Evolutionary conservation across 2,797 vertebrate genomes (phyloP).

Genomic region (Echeneis naucrates): DNA sequence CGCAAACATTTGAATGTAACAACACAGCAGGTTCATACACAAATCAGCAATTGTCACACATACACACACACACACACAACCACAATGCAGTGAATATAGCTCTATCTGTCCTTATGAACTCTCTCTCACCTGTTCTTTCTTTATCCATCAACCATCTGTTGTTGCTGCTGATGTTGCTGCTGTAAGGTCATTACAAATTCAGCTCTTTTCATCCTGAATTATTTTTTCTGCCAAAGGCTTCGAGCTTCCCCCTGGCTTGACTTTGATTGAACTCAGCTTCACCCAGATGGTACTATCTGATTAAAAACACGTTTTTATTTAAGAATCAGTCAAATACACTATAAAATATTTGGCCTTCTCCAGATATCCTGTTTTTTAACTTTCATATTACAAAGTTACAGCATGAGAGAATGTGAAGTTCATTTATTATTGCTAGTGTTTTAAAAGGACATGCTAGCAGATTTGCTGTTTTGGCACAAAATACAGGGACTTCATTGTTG

Average conservation of each 20-base stretch:
- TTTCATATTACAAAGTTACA: conserved; percentile 20
- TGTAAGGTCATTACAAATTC: conserved; percentile 50
- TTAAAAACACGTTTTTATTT: conserved; percentile 40
- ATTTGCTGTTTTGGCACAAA: not conserved
- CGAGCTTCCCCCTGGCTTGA: conserved; percentile 6
- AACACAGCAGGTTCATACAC: conserved; percentile 1
- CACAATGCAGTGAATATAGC: not conserved
- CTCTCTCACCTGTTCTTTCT: conserved; percentile 1
- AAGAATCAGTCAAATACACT: conserved; percentile 13
- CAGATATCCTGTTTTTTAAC: conserved; percentile 6
- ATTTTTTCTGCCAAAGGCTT: conserved; percentile 28
- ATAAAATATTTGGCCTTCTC: conserved; percentile 9
- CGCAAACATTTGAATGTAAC: not conserved
- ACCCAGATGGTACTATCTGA: conserved; percentile 24
- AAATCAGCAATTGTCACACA: conserved; percentile 2
- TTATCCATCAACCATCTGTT: conserved; percentile 49
- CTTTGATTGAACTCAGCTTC: conserved; percentile 45
- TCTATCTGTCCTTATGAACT: not conserved
- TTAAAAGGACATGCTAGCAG: conserved; percentile 12
- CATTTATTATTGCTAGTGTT: conserved; percentile 7
- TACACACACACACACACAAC: conserved; percentile 33
- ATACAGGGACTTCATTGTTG: not conserved
- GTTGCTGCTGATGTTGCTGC: conserved; percentile 32
- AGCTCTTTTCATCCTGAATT: conserved; percentile 60
- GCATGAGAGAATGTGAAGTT: not conserved